phyloP scores from a whole-genome alignment of 2,113 vertebrate genomes.

The Grammomys dolichurus region DNA sequence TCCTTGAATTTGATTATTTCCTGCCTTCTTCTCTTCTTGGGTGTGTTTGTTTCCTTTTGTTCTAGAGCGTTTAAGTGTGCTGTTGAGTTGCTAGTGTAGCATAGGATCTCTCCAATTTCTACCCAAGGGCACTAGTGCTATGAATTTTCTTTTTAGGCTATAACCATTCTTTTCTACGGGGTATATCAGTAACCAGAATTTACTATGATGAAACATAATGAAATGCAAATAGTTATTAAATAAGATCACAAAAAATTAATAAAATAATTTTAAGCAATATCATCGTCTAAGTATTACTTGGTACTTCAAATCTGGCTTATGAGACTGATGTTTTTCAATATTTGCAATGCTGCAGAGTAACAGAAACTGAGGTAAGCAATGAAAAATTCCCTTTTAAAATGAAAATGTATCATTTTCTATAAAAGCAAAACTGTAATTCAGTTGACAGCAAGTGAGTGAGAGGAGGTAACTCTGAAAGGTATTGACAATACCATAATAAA shows the following conservation, averaged over 20 bases:
- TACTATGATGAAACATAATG: neutral
- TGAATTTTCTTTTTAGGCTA: neutral
- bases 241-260: neutral
- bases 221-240: neutral
- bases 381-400: neutral
- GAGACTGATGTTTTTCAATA: neutral
- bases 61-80: too few species aligned
- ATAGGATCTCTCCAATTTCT: too few species aligned
- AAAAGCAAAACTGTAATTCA: neutral
- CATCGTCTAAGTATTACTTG: neutral
- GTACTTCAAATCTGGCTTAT: neutral
- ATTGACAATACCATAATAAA: neutral
- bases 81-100: too few species aligned
- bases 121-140: too few species aligned
- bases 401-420: neutral
- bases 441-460: too few species aligned
- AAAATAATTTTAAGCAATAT: neutral
- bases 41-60: too few species aligned
- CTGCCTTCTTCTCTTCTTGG: too few species aligned
- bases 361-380: neutral
- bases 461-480: neutral
- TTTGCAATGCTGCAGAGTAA: neutral
- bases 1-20: too few species aligned
- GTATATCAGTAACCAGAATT: neutral
- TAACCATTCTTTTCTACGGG: neutral